Percentiles rank a stretch among this genome's conserved stretches.
Conservation (phyloP, 2,888 invertebrate genomes). For the Dryadula phaetusa region DNA sequence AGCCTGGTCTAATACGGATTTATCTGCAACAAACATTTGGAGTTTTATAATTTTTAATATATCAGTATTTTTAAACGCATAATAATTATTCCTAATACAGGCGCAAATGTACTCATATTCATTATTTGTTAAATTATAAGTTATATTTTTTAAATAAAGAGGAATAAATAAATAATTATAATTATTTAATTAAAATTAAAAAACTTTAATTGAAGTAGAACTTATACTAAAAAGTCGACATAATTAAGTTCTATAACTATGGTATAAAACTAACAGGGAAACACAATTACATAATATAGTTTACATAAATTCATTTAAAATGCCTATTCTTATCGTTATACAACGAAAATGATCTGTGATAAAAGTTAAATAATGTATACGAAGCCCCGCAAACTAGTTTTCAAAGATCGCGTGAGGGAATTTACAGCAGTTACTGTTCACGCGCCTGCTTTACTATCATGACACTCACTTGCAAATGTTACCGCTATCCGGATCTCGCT, state of each 20-base stretch:
- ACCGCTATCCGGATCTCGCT: conserved; percentile 40
- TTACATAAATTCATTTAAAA: conserved; percentile 26
- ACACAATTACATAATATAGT: background rate
- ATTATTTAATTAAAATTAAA: no score
- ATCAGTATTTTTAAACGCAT: no score
- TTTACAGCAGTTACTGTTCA: conserved; percentile 55
- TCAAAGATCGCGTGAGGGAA: conserved; percentile 62
- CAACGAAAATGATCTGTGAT: conserved; percentile 58
- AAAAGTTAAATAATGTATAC: conserved; percentile 67
- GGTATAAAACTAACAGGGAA: background rate
- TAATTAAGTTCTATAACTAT: no score
- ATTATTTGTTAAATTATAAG: no score
- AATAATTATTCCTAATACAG: no score
- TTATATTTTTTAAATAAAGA: no score
- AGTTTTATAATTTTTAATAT: background rate
- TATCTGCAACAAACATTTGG: conserved; percentile 81
- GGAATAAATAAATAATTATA: no score
- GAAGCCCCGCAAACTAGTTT: conserved; percentile 60
- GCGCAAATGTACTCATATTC: no score
- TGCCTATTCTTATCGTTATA: conserved; percentile 61
- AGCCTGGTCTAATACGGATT: conserved; percentile 86
- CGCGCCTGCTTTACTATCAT: conserved; percentile 49
- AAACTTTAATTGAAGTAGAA: no score
- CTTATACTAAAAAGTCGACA: no score
- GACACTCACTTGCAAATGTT: conserved; percentile 50